phyloP scores from a whole-genome alignment of 2,113 vertebrate genomes.

The Malaclemys terrapin region DNA sequence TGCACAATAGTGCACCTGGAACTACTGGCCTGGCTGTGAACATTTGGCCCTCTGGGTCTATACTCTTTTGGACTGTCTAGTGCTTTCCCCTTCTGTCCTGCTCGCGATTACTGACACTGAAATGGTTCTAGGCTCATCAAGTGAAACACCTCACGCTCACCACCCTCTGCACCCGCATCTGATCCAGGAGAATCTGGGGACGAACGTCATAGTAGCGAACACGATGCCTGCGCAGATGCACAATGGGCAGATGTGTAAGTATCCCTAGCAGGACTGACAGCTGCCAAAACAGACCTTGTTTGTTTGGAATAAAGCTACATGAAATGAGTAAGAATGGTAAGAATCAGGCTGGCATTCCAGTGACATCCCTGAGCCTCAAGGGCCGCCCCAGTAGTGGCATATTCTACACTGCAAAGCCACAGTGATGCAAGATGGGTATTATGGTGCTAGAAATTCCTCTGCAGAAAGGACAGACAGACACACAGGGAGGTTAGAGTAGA shows the following conservation, averaged over 20 bases:
- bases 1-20: background rate
- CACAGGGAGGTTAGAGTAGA: slow-evolving; percentile 39
- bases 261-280: background rate
- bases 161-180: slow-evolving; percentile 96
- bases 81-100: background rate
- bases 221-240: slow-evolving; percentile 92
- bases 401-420: background rate
- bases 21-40: background rate
- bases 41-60: background rate
- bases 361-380: background rate
- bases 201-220: slow-evolving; percentile 94
- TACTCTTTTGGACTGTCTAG: background rate
- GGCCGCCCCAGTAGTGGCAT: background rate
- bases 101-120: background rate
- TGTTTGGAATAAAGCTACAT: background rate
- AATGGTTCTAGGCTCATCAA: slow-evolving; percentile 87
- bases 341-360: background rate
- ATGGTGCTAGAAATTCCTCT: slow-evolving; percentile 52
- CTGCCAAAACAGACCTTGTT: background rate
- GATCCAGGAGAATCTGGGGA: slow-evolving; percentile 97
- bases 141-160: slow-evolving; percentile 91
- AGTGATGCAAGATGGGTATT: slow-evolving; percentile 14
- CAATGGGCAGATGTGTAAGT: slow-evolving; percentile 98
- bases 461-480: slow-evolving; percentile 33
- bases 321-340: background rate